Percentiles rank a stretch among this genome's conserved stretches.
Conservation (phyloP, 2,797 vertebrate species). For the Amazona finschi region DNA sequence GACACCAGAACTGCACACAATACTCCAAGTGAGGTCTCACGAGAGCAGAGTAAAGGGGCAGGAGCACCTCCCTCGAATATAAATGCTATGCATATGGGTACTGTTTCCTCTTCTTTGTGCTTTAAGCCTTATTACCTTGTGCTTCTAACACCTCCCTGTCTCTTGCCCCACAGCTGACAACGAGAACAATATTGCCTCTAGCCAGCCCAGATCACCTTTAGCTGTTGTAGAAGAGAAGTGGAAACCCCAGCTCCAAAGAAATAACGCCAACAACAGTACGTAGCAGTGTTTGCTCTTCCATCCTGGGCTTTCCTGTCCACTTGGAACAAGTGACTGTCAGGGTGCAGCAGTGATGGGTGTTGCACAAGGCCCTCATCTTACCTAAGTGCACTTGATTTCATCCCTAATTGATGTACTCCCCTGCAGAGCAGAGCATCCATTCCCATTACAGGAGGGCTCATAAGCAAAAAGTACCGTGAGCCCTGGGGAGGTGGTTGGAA, state of each 20-base stretch:
- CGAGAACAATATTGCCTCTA: conserved; percentile 92
- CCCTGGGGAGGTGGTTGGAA: neutral
- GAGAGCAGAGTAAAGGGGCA: too few relatives aligned
- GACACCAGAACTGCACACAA: too few relatives aligned
- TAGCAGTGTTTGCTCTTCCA: neutral
- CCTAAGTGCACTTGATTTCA: neutral
- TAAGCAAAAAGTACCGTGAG: neutral
- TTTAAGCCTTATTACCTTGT: neutral
- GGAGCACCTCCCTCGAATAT: too few relatives aligned
- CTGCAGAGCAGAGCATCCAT: neutral
- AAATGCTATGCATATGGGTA: neutral
- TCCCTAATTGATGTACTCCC: neutral
- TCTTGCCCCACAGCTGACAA: conserved; percentile 87
- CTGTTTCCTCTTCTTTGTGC: neutral
- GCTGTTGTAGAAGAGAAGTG: conserved; percentile 86
- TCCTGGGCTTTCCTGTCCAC: neutral
- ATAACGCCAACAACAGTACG: conserved; percentile 88
- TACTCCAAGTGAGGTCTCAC: too few relatives aligned
- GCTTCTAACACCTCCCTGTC: conserved; percentile 1
- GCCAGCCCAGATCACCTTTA: conserved; percentile 87
- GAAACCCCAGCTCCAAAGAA: conserved; percentile 87
- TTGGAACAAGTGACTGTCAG: neutral
- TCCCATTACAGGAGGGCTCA: rapidly evolving
- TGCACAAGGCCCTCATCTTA: neutral
- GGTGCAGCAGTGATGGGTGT: neutral